Evolutionary conservation across 2,888 invertebrate species (phyloP).

Genomic region (Pammene aurita): DNA sequence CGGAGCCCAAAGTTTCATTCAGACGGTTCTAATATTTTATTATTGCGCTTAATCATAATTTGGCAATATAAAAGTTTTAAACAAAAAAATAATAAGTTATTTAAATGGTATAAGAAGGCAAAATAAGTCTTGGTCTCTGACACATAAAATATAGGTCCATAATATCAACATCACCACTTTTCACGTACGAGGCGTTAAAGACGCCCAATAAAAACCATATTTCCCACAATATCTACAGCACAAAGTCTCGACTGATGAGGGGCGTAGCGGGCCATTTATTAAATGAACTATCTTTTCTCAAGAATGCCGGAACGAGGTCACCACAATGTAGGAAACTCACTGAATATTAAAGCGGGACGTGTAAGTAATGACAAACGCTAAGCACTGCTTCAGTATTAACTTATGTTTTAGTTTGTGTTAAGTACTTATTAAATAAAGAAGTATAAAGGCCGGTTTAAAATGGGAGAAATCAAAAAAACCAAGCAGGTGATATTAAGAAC

Average conservation of each 20-base stretch:
- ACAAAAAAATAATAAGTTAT: too few species aligned
- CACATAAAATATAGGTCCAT: too few species aligned
- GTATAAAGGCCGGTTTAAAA: too few species aligned
- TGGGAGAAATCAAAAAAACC: too few species aligned
- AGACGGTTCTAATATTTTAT: too few species aligned
- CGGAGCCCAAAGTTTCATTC: too few species aligned
- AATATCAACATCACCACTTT: neutral
- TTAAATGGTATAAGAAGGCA: too few species aligned
- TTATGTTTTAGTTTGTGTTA: constrained; percentile 25
- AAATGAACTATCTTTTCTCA: constrained; percentile 64
- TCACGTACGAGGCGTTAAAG: constrained; percentile 17
- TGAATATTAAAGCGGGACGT: constrained; percentile 52
- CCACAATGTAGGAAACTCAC: constrained; percentile 45
- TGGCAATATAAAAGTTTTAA: too few species aligned
- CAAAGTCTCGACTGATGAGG: constrained; percentile 55
- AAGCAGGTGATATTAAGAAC: too few species aligned
- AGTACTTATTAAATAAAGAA: neutral
- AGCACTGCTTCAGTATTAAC: constrained; percentile 29
- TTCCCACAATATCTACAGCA: constrained; percentile 46
- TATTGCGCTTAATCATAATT: too few species aligned
- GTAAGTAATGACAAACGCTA: constrained; percentile 40
- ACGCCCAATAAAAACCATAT: constrained; percentile 40
- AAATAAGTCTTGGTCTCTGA: too few species aligned
- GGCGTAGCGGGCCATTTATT: constrained; percentile 61
- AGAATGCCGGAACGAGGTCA: constrained; percentile 50